Evolutionary conservation across 2,797 vertebrate species (phyloP), one percentile per base, ranked within the genome.

Genomic region (Podargus strigoides): DNA sequence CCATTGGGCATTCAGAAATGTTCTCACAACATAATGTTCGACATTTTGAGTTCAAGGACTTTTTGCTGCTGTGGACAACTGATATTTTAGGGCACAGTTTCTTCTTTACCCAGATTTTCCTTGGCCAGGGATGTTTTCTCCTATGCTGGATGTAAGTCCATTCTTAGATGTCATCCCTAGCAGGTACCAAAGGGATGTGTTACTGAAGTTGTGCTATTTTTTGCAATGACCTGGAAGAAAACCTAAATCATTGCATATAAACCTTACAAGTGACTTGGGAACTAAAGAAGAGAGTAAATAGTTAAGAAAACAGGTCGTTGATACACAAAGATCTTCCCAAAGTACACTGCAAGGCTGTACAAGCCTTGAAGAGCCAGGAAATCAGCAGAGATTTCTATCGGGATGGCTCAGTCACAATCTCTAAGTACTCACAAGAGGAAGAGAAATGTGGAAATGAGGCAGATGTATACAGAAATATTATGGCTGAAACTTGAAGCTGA

Each of bases 381-480:
- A 90, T 47, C 49, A 88, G 79, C 62, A 84, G 52, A 94, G 88
- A 83, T 94, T 0, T 0, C 10, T 85, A 92, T 93, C 86, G 19
- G 80, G 50, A 69, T 73, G 69, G 69, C 36, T 82, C 89, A 84
- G 95, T 96, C 70, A 22, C 56, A 82, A 85, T 95, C 92, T 95
- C 63, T 22, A 27, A 47, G 44, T 32, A 44, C 75, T 85, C 59
- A 39, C 7, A 86, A 66, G 59, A 90, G 93, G 80, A 94, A 90
- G 47, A 82, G 55, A 73, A 87, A 77, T 49, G 68, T 90, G 76
- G 79, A 90, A 92, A 92, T 78, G 89, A 93, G 56, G 55, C 70
- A 84, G 66, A 81, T 47, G 55, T 55, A 34, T 34, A 34, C 53
- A 91, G 73, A 69, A 87, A 79, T 75, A 55, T 55, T 55, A 59